A percentile compares a stretch with the other conserved stretches of the same genome.
These are phyloP conservation scores for Montipora foliosa DNA, from an alignment of 64 coral and sea anemone genomes.

Conservation along the genomic window DNA sequence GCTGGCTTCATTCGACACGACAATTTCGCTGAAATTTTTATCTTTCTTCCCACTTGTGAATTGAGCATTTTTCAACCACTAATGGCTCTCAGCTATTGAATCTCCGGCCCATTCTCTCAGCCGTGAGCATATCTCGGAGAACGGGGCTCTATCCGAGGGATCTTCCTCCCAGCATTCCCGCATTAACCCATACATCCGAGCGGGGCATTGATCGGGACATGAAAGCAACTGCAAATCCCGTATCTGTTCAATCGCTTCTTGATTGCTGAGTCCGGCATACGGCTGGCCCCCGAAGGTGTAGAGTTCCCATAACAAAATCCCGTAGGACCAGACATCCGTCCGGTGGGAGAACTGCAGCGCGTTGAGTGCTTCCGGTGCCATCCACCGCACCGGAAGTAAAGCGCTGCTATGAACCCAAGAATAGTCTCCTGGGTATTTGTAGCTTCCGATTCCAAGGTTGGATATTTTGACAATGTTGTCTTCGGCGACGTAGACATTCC, in stretches of 20 bases:
- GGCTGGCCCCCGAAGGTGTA: slow-evolving; percentile 85
- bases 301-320: slow-evolving; percentile 91
- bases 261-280: slow-evolving; percentile 76
- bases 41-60: background rate
- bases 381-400: slow-evolving; percentile 94
- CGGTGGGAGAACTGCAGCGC: slow-evolving; percentile 70
- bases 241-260: slow-evolving; percentile 89
- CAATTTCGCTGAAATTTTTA: background rate
- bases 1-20: background rate
- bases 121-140: slow-evolving; percentile 82
- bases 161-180: slow-evolving; percentile 86
- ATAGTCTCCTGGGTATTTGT: slow-evolving; percentile 91
- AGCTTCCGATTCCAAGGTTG: slow-evolving; percentile 91
- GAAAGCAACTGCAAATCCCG: slow-evolving; percentile 79
- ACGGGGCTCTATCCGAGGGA: slow-evolving; percentile 58
- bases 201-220: slow-evolving; percentile 87
- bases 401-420: slow-evolving; percentile 88
- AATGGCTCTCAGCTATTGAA: slow-evolving; percentile 79
- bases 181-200: slow-evolving; percentile 86
- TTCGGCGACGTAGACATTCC: slow-evolving; percentile 87
- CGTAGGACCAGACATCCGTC: slow-evolving; percentile 93
- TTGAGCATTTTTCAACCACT: background rate
- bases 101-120: slow-evolving; percentile 86
- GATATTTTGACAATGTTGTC: slow-evolving; percentile 92
- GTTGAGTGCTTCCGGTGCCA: slow-evolving; percentile 96